Base-by-base conservation (phyloP, 2,113 vertebrate species). In the Terrapene triunguis region DNA sequence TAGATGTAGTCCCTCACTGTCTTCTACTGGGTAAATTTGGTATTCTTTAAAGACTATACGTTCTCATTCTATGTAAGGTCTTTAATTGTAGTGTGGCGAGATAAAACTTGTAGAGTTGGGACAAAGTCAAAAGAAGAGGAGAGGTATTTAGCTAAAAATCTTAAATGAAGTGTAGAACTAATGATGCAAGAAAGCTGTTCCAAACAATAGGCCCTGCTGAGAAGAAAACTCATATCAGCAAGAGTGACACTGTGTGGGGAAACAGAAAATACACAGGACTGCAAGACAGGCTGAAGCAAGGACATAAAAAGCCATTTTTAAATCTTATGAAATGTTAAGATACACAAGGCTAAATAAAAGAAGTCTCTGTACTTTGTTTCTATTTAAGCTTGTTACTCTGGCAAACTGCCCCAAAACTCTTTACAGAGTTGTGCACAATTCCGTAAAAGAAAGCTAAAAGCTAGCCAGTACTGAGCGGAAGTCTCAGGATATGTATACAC, bases 371-470 rank as follows among this genome's bases (percentile, higher is more conserved):
- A 47, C 22, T 25, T 78, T 8, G 42, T 44, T 27, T 78, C 42
- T 2, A 22, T 5, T 69, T 69, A 19, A 19, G 3, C 5, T 21
- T 12, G 19, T 9, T 32, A 50, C 62, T 44, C 55, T 0, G 87
- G 44, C 14, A 80, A 84, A 2, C 0, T 0, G 11, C 35, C 25
- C 29, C 5, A 42, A 22, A 13, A 50, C 38, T 53, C 29, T 3
- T 48, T 78, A 35, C 17, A 81, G 35, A 54, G 1, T 5, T 8
- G 2, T 2, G 2, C 0, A 1, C 0, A 27, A 59, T 44, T 62
- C 42, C 4, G 2, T 32, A n/a, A 35, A 80, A 22, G 24, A 88
- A 80, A 57, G 3, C 35, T 59, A 29, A 19, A 83, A 82, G 0
- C 27, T 16, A 27, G 47, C n/a, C 6, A 13, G 14, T 7, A 5